Percentiles rank a stretch among this genome's conserved stretches.
phyloP scores from a whole-genome alignment of 2,888 invertebrate genomes.

The Steinernema carpocapsae region DNA sequence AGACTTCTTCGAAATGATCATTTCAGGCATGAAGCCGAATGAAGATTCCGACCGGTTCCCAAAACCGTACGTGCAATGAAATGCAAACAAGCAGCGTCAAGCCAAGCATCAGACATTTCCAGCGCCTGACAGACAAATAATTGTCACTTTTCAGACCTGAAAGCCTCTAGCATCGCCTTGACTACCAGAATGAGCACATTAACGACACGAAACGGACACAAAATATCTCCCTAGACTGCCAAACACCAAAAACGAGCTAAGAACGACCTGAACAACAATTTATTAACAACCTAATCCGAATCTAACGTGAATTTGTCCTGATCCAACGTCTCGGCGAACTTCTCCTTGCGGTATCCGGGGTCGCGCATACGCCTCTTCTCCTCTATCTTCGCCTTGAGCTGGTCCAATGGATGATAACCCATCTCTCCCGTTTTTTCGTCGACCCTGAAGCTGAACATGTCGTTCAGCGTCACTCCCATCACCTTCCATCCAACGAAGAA shows the following conservation, averaged over 20 bases:
- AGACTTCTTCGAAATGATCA: too few species aligned
- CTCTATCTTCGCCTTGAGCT: background rate
- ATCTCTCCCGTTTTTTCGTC: slow-evolving; percentile 39
- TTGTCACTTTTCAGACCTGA: too few species aligned
- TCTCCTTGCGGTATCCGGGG: background rate
- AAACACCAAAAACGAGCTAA: background rate
- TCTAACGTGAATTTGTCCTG: background rate
- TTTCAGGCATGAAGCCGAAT: too few species aligned
- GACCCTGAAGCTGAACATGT: slow-evolving; percentile 51
- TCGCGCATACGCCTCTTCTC: slow-evolving; percentile 4
- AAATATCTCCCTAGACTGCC: too few species aligned
- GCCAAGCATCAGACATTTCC: too few species aligned
- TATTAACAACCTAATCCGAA: slow-evolving; percentile 13
- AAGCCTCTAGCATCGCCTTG: background rate
- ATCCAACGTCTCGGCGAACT: background rate
- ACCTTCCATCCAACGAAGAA: slow-evolving; percentile 64
- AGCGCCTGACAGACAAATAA: too few species aligned
- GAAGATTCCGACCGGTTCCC: too few species aligned
- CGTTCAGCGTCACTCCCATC: slow-evolving; percentile 57
- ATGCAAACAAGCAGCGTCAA: too few species aligned
- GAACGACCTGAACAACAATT: background rate
- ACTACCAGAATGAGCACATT: background rate
- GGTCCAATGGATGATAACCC: background rate
- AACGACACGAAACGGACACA: background rate
- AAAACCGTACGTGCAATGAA: too few species aligned